phyloP scores from a whole-genome alignment of 2,888 invertebrate genomes.

The Copidosoma aretas region DNA sequence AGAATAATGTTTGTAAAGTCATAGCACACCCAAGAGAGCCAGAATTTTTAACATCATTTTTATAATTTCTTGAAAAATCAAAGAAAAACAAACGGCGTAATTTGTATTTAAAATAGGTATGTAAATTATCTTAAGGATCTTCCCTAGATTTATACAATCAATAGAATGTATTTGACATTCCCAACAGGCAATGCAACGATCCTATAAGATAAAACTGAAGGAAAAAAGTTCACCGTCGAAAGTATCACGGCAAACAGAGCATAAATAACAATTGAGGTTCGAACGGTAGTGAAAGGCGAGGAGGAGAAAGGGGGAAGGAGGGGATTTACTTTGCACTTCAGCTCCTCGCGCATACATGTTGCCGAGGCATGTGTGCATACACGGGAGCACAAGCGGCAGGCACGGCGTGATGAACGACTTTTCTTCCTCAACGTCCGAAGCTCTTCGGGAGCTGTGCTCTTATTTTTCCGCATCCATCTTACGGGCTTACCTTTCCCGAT shows the following conservation, averaged over 20 bases:
- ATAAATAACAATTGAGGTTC: constrained; percentile 44
- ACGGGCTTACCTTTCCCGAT: constrained; percentile 9
- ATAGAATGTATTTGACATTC: too few relatives aligned
- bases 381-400: not conserved
- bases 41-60: too few relatives aligned
- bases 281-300: not conserved
- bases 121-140: too few relatives aligned
- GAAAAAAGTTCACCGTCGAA: not conserved
- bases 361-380: constrained; percentile 40
- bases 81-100: too few relatives aligned
- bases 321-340: not conserved
- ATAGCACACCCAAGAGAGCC: too few relatives aligned
- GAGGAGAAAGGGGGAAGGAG: not conserved
- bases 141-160: too few relatives aligned
- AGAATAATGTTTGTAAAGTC: too few relatives aligned
- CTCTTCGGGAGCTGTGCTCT: constrained; percentile 2
- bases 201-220: not conserved
- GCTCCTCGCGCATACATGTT: constrained; percentile 41
- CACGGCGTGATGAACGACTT: constrained; percentile 29
- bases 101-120: too few relatives aligned
- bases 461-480: constrained; percentile 27
- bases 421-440: constrained; percentile 17
- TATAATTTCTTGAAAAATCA: too few relatives aligned
- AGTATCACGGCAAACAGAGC: not conserved
- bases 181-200: too few relatives aligned